Evolutionary conservation across 2,888 invertebrate species (phyloP).

Genomic region (Arctia plantaginis): DNA sequence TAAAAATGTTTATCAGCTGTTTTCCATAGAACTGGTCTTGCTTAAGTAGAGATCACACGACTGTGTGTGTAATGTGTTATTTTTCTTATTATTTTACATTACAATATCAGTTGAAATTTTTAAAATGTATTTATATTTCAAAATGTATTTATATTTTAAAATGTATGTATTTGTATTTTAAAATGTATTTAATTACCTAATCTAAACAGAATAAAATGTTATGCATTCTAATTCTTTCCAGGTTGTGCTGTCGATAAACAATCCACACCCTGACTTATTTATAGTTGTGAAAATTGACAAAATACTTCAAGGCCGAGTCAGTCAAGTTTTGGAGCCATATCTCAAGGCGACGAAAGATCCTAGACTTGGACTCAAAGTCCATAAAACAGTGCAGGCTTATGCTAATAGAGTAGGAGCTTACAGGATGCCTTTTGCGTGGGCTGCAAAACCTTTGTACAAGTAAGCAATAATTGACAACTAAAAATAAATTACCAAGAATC

Average conservation of each 20-base stretch:
- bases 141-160: too few species aligned
- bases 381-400: slow-evolving; percentile 92
- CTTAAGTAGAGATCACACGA: too few species aligned
- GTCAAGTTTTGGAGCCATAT: slow-evolving; percentile 95
- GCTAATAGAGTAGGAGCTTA: slow-evolving; percentile 95
- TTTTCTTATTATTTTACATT: not conserved
- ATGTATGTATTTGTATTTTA: too few species aligned
- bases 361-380: slow-evolving; percentile 91
- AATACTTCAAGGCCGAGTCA: slow-evolving; percentile 95
- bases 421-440: slow-evolving; percentile 99
- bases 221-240: slow-evolving; percentile 69
- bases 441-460: slow-evolving; percentile 94
- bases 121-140: too few species aligned
- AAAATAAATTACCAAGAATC: not conserved
- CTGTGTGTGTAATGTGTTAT: too few species aligned
- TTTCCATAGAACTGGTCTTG: too few species aligned
- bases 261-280: slow-evolving; percentile 96
- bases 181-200: too few species aligned
- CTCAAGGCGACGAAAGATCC: slow-evolving; percentile 93
- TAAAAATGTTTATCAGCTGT: too few species aligned
- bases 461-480: slow-evolving; percentile 24
- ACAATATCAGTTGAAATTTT: too few species aligned
- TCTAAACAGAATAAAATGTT: too few species aligned
- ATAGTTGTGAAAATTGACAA: slow-evolving; percentile 97
- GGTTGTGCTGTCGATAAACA: slow-evolving; percentile 95